Evolutionary conservation across 2,888 invertebrate species (phyloP).

Genomic region (Cataglyphis cursor): DNA sequence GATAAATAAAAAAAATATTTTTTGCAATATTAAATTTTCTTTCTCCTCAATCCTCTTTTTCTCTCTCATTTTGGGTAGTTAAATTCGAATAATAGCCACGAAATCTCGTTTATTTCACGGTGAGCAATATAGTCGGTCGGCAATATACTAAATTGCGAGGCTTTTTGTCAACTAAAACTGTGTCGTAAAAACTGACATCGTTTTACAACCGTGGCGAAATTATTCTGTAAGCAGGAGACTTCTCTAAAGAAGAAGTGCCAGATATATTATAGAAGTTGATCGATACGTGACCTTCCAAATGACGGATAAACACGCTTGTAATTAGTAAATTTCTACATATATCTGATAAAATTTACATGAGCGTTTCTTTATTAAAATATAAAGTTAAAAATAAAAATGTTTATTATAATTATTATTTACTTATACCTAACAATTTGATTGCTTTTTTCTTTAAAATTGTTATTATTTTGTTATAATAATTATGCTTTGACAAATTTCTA

Average conservation of each 20-base stretch:
- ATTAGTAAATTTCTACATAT: background rate
- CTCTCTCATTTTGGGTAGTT: background rate
- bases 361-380: background rate
- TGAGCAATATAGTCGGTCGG: conserved; percentile 18
- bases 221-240: conserved; percentile 50
- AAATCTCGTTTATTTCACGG: conserved; percentile 43
- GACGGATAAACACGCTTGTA: background rate
- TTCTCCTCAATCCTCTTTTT: too few relatives aligned
- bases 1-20: background rate
- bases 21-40: background rate
- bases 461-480: background rate
- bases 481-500: background rate
- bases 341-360: background rate
- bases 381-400: background rate
- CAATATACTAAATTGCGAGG: conserved; percentile 44
- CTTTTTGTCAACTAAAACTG: conserved; percentile 67
- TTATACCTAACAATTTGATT: background rate
- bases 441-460: background rate
- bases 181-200: conserved; percentile 70
- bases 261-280: background rate
- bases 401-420: background rate
- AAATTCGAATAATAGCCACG: conserved; percentile 39
- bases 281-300: background rate
- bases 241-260: conserved; percentile 13
- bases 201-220: conserved; percentile 29